A percentile compares a stretch with the other conserved stretches of the same genome.
Conservation (phyloP, 2,113 vertebrate species). For the Thalassoma bifasciatum region DNA sequence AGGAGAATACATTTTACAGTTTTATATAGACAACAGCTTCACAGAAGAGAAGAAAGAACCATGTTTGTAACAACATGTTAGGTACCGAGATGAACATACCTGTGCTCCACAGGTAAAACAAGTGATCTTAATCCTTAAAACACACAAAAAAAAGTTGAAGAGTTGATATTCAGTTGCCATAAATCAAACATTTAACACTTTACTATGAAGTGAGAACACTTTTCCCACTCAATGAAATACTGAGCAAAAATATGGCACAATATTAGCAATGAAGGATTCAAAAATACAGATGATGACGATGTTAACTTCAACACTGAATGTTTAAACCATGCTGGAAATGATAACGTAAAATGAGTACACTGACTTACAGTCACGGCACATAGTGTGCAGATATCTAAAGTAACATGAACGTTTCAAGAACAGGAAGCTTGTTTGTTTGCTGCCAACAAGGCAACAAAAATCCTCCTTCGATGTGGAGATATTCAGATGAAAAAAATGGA, state of each 20-base stretch:
- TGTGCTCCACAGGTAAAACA: conserved; percentile 62
- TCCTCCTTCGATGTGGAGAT: conserved; percentile 26
- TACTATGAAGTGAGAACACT: conserved; percentile 26
- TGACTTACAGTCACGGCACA: conserved; percentile 40
- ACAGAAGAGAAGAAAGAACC: conserved; percentile 84
- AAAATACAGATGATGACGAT: conserved; percentile 23
- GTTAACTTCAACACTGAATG: conserved; percentile 14
- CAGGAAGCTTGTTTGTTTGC: neutral
- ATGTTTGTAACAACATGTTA: conserved; percentile 84
- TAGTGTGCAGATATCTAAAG: conserved; percentile 25
- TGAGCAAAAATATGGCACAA: conserved; percentile 66
- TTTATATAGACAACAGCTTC: conserved; percentile 78
- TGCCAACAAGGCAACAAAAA: conserved; percentile 2
- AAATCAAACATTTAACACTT: conserved; percentile 42
- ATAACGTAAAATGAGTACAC: conserved; percentile 38
- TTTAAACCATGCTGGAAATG: conserved; percentile 17
- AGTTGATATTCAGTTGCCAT: conserved; percentile 33
- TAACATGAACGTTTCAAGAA: conserved; percentile 15
- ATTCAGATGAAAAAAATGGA: conserved; percentile 37
- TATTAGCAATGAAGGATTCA: conserved; percentile 28
- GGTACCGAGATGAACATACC: conserved; percentile 71
- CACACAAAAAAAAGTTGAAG: conserved; percentile 2
- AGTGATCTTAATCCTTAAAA: conserved; percentile 18
- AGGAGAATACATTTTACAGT: conserved; percentile 65
- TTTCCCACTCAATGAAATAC: conserved; percentile 26